Base-by-base conservation (phyloP, 2,888 invertebrate species). In the Calameuta idolon region DNA sequence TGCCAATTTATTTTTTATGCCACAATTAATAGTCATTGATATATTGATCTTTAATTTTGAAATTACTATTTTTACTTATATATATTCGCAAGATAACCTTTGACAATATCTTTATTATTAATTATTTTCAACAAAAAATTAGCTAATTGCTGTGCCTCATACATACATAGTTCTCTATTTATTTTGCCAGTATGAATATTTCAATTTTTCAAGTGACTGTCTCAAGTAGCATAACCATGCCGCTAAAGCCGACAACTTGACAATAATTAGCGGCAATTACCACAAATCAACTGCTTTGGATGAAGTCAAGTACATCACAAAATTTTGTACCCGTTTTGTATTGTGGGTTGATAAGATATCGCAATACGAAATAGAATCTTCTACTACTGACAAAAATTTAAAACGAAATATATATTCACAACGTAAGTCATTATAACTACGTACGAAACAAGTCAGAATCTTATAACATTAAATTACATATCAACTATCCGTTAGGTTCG, bases 251-350 rank as follows among this genome's bases (percentile, higher is more conserved):
- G 73, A 34, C 34, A 75, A 76, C 76, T 75, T 73, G 75, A 78
- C 73, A 75, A 76, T 78, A 73, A 78, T 78, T 78, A 78, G 73
- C 73, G 76, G 75, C 78, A 78, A 78, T 78, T 78, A 78, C 76
- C 73, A 68, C 78, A 75, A 78, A 78, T 78, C 75, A 78, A 78
- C 75, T 73, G 78, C 75, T 78, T 78, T 78, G 75, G 78, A 73
- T 76, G 78, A 78, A 76, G 78, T 69, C 76, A 73, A 73, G 75
- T 73, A 76, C 76, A 73, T 75, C 75, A 78, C 73, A 78, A 76
- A 75, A 76, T 78, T 78, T 76, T 37, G 23, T 55, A 55, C 55
- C 55, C 55, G 55, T 55, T 55, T 55, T 55, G 23, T 55, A 23
- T 55, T 55, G 23, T 55, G 55, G 5, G 23, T 55, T 55, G 55